phyloP scores from a whole-genome alignment of 2,888 invertebrate genomes.

The Heliconius hortense region DNA sequence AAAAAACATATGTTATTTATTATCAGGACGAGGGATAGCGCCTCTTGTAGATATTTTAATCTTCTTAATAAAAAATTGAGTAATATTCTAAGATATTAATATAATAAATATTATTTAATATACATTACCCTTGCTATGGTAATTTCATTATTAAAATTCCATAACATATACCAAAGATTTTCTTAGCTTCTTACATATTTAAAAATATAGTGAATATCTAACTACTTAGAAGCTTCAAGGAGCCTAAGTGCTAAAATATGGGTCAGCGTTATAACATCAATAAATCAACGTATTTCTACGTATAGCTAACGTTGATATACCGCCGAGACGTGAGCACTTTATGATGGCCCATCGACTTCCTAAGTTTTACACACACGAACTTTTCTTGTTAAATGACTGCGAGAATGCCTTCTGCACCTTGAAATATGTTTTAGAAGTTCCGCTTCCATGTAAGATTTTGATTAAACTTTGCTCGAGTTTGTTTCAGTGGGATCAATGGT shows the following conservation, averaged over 20 bases:
- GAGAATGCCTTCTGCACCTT: constrained; percentile 36
- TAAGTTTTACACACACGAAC: constrained; percentile 35
- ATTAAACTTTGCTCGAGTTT: constrained; percentile 28
- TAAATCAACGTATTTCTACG: constrained; percentile 46
- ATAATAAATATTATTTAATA: background rate
- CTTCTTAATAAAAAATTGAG: background rate
- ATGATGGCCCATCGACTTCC: constrained; percentile 37
- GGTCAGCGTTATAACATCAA: constrained; percentile 45
- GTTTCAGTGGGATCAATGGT: constrained; percentile 23
- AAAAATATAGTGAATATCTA: constrained; percentile 13
- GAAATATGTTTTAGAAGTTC: constrained; percentile 33
- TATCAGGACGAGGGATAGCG: background rate
- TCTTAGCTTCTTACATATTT: background rate
- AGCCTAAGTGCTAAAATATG: constrained; percentile 49
- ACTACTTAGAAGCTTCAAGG: constrained; percentile 20
- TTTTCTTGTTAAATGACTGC: constrained; percentile 35
- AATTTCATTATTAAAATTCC: background rate
- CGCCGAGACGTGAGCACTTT: constrained; percentile 50
- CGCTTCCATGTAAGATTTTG: constrained; percentile 27
- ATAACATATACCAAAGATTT: background rate
- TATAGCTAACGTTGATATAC: constrained; percentile 48
- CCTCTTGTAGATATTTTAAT: background rate
- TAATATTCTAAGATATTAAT: background rate
- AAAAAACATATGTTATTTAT: background rate
- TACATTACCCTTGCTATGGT: background rate